Evolutionary conservation across 2,113 vertebrate genomes (phyloP).

Genomic region (Plecturocebus donacophilus): DNA sequence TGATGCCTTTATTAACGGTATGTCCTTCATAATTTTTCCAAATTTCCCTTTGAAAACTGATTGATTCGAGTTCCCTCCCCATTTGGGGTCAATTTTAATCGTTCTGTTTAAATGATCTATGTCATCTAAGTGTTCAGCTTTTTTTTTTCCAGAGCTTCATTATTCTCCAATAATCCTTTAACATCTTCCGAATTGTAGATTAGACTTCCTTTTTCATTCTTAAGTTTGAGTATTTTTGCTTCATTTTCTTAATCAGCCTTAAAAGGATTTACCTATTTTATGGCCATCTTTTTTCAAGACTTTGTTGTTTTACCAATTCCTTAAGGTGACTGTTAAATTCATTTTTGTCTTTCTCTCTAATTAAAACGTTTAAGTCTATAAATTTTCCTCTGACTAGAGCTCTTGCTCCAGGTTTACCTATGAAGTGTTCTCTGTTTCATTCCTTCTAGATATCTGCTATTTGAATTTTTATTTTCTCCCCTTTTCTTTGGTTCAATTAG

Average conservation of each 20-base stretch:
- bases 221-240: neutral
- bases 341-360: neutral
- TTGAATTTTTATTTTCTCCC: conserved; percentile 31
- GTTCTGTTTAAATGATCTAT: neutral
- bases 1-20: neutral
- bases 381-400: neutral
- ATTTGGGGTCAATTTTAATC: neutral
- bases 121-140: neutral
- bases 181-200: neutral
- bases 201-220: neutral
- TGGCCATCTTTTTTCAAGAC: neutral
- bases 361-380: neutral
- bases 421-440: neutral
- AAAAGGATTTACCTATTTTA: neutral
- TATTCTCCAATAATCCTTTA: neutral
- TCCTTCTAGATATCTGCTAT: neutral
- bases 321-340: neutral
- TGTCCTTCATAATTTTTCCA: neutral
- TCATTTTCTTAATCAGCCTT: neutral
- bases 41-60: neutral
- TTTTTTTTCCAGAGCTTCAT: neutral
- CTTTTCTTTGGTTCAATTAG: conserved; percentile 32
- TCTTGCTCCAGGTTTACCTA: neutral
- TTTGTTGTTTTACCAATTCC: neutral
- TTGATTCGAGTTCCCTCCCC: neutral